Conservation (phyloP, 2,888 invertebrate species). For the Limnephilus marmoratus region DNA sequence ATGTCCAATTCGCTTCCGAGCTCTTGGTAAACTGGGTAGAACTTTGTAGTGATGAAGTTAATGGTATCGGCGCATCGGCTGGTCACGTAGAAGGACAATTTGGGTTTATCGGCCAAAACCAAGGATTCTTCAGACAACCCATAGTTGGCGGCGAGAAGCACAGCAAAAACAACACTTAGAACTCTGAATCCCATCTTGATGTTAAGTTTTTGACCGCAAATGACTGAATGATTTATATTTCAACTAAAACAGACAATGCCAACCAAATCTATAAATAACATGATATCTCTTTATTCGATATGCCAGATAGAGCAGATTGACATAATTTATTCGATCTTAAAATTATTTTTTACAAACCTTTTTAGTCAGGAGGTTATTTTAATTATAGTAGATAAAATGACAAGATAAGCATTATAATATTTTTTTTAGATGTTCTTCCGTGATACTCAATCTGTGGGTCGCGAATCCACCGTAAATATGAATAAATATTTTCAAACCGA, state of each 20-base stretch:
- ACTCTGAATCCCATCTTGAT: constrained; percentile 14
- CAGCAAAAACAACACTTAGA: constrained; percentile 2
- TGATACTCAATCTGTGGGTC: not conserved
- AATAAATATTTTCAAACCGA: not conserved
- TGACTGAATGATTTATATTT: not conserved
- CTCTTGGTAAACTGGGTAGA: constrained; percentile 69
- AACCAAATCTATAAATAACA: not conserved
- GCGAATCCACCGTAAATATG: not conserved
- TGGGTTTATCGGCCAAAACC: constrained; percentile 40
- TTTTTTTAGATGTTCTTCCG: not conserved
- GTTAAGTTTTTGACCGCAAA: not conserved
- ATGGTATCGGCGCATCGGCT: constrained; percentile 72
- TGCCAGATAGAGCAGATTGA: not conserved
- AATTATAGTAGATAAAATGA: not conserved
- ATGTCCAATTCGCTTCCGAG: constrained; percentile 71
- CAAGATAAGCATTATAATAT: not conserved
- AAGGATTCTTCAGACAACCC: not conserved
- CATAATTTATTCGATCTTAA: not conserved
- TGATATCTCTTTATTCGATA: not conserved
- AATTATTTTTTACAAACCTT: not conserved
- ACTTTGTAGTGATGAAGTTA: constrained; percentile 69
- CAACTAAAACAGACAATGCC: not conserved
- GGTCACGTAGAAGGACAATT: constrained; percentile 68
- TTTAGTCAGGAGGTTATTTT: not conserved
- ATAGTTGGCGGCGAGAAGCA: not conserved